Conservation (phyloP, 2,113 vertebrate species). For the Sander vitreus region DNA sequence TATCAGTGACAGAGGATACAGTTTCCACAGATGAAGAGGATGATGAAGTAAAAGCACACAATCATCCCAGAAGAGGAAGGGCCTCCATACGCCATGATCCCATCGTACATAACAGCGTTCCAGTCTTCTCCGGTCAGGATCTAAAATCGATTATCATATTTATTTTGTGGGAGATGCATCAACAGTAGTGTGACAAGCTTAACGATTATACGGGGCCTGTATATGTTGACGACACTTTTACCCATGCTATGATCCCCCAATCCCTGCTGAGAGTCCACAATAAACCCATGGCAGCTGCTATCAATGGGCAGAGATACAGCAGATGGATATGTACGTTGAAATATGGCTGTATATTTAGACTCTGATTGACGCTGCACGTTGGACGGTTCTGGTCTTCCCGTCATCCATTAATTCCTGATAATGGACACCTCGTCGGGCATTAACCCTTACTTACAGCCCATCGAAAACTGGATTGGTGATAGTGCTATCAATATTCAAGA, state of each 20-base stretch:
- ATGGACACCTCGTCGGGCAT: too few species aligned
- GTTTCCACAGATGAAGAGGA: conserved; percentile 99
- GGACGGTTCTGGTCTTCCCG: too few species aligned
- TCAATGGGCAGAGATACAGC: background rate
- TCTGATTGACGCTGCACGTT: too few species aligned
- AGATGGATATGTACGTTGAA: background rate
- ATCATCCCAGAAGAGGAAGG: conserved; percentile 98
- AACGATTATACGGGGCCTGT: background rate
- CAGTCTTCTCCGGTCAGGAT: conserved; percentile 99
- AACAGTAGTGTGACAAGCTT: background rate
- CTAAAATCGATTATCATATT: conserved; percentile 74
- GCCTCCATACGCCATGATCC: conserved; percentile 98
- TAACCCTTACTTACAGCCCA: too few species aligned
- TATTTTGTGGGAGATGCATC: conserved; percentile 2
- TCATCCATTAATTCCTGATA: too few species aligned
- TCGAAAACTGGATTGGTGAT: too few species aligned
- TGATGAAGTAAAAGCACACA: conserved; percentile 99
- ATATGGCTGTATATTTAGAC: background rate
- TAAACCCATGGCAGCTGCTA: background rate
- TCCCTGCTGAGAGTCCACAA: background rate
- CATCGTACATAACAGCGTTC: conserved; percentile 99
- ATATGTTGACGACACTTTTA: background rate
- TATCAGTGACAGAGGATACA: conserved; percentile 90
- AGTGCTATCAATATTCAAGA: too few species aligned
- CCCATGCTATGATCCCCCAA: background rate